Percentiles rank a stretch among this genome's conserved stretches.
phyloP scores from a whole-genome alignment of 92 coral and sea anemone genomes.

The Epizoanthus fatuus region DNA sequence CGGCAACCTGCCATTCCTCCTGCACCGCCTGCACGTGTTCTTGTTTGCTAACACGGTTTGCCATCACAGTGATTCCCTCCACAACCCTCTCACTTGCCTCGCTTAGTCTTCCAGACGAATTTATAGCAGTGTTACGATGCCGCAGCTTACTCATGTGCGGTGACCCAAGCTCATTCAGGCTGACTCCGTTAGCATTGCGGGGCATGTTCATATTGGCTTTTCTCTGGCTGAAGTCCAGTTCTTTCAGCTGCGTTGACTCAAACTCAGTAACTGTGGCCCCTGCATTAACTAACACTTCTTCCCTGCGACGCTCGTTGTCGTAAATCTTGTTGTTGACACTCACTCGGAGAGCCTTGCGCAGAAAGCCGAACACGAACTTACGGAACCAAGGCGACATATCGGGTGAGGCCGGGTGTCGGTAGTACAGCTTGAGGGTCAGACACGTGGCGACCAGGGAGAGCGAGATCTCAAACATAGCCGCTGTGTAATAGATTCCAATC shows the following conservation, averaged over 20 bases:
- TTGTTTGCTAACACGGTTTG: constrained; percentile 33
- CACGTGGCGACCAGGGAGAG: constrained; percentile 66
- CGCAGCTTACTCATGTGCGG: constrained; percentile 7
- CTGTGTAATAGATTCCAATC: constrained; percentile 66
- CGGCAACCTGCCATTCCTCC: constrained; percentile 68
- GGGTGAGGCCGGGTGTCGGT: constrained; percentile 60
- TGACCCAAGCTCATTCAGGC: constrained; percentile 12
- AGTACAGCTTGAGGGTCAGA: constrained; percentile 58
- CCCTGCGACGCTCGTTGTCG: neutral
- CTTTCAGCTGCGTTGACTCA: constrained; percentile 42
- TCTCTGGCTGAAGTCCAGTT: constrained; percentile 15
- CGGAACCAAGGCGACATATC: constrained; percentile 37
- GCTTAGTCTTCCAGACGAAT: neutral
- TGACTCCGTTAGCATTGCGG: constrained; percentile 5
- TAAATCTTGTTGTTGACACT: neutral
- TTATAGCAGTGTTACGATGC: neutral
- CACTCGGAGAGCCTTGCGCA: constrained; percentile 1
- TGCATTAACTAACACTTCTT: constrained; percentile 11
- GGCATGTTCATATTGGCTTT: neutral
- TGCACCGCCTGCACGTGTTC: constrained; percentile 33
- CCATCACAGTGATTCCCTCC: constrained; percentile 29
- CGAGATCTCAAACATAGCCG: constrained; percentile 73
- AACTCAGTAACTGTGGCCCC: constrained; percentile 11
- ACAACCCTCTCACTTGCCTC: constrained; percentile 17
- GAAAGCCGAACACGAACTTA: constrained; percentile 35